These are phyloP conservation scores for Chaetops frenatus DNA, from an alignment of 2,113 vertebrate genomes.

Conservation along the genomic window DNA sequence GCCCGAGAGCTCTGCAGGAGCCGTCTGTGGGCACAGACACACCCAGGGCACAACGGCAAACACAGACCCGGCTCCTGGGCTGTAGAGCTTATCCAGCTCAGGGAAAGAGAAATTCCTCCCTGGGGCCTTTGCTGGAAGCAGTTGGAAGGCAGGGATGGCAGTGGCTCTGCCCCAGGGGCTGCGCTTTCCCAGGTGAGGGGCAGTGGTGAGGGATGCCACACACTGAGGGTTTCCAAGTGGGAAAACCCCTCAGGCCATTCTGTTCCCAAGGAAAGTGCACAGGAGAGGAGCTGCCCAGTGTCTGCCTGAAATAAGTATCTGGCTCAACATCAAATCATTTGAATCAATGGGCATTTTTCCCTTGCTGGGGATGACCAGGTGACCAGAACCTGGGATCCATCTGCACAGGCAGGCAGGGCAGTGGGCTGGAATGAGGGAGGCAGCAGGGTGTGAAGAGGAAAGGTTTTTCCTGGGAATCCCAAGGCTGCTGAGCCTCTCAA, in stretches of 20 bases:
- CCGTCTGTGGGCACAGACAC: background rate
- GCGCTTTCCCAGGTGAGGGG: background rate
- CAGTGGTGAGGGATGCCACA: background rate
- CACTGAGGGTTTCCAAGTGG: background rate
- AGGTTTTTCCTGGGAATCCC: background rate
- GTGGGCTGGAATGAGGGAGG: background rate
- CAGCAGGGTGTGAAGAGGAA: background rate
- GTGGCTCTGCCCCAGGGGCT: background rate
- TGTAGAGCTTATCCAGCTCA: background rate
- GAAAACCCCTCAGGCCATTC: background rate
- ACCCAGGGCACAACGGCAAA: too few relatives aligned
- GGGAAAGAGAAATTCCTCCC: background rate
- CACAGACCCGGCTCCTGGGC: background rate
- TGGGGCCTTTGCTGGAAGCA: background rate
- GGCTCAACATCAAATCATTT: rapidly evolving
- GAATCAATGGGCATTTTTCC: background rate
- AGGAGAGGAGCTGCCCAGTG: background rate
- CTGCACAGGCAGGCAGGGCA: background rate
- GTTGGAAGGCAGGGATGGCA: rapidly evolving
- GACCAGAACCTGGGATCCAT: rapidly evolving
- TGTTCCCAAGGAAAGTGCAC: background rate
- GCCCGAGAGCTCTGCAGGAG: background rate
- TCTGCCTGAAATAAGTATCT: background rate
- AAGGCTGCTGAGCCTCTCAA: background rate
- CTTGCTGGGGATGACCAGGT: rapidly evolving